Base-by-base conservation (phyloP, 2,888 invertebrate species). In the Drosophila macrothrix region DNA sequence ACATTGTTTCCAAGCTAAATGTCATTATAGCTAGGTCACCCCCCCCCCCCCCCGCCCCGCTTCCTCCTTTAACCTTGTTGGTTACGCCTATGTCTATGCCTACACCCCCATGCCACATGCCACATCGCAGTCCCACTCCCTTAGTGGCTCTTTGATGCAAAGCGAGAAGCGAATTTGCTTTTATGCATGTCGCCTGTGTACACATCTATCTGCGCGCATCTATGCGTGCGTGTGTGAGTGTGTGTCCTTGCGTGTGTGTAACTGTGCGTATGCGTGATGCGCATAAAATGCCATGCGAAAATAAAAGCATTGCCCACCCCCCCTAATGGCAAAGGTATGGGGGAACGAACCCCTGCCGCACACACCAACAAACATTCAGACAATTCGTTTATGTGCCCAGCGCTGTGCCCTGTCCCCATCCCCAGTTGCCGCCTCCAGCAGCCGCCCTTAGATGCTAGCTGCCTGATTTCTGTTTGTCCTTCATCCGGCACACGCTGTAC, bases 1-100 rank as follows among this genome's bases (percentile, higher is more conserved):
- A 88, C 90, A 85, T 85, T 90, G 90, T 90, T 80, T 85, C 88
- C 83, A 88, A 88, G 87, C 88, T 88, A 90, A 88, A 88, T 88
- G 88, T 88, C 90, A 88, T 87, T 90, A 88, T 83, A 83, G 86
- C 78, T 54, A 49, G 12, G 54, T 25, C 14, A 0, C 14, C 7
- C 16, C 1, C 2, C 22, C 16, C 29, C 29, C 9, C 31, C 31
- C 29, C 6, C 3, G 3, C 28, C 7, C 29, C 1, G 0, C 7
- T 31, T 31, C 2, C 46, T 14, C 25, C 56, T 29, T 41, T 39
- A 39, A 35, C 35, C 37, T 9, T 22, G 25, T n/a, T 6, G 28
- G 39, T 29, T 22, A 41, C 4, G 58, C 41, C 19, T 41, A 41
- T 10, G 16, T 4, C 41, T 22, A 10, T 14, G 3, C 22, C 9